Conservation (phyloP, 2,113 vertebrate species). For the Corydoras maculifer region DNA sequence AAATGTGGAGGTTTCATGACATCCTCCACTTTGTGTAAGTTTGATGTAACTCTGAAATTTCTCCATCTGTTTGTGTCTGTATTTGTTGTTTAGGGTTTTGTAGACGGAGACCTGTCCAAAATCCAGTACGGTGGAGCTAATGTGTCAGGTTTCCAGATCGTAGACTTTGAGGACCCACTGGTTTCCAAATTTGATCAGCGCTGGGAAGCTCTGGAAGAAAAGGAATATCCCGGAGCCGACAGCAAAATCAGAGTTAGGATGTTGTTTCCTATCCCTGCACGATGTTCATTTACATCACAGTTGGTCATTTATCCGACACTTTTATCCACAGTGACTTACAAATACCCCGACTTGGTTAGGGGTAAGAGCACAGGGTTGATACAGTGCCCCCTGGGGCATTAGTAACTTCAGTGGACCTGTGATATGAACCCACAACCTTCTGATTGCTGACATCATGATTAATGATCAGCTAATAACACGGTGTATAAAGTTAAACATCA, state of each 20-base stretch:
- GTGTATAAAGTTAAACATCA: too few relatives aligned
- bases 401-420: too few relatives aligned
- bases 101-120: slow-evolving; percentile 93
- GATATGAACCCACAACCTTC: too few relatives aligned
- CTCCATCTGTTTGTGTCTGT: not conserved
- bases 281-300: too few relatives aligned
- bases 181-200: slow-evolving; percentile 96
- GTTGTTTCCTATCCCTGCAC: not conserved
- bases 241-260: slow-evolving; percentile 83
- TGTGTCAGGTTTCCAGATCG: slow-evolving; percentile 97
- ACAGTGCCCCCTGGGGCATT: too few relatives aligned
- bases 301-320: too few relatives aligned
- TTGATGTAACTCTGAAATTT: not conserved
- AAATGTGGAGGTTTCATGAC: not conserved
- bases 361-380: too few relatives aligned
- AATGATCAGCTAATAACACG: too few relatives aligned
- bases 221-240: slow-evolving; percentile 95
- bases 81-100: slow-evolving; percentile 78
- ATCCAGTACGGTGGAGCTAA: slow-evolving; percentile 98
- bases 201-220: slow-evolving; percentile 95
- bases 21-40: not conserved
- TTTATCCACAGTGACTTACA: too few relatives aligned
- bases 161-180: slow-evolving; percentile 92
- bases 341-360: too few relatives aligned
- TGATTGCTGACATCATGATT: too few relatives aligned